Conservation (phyloP, 92 coral and sea anemone genomes). For the Muricea muricata region DNA sequence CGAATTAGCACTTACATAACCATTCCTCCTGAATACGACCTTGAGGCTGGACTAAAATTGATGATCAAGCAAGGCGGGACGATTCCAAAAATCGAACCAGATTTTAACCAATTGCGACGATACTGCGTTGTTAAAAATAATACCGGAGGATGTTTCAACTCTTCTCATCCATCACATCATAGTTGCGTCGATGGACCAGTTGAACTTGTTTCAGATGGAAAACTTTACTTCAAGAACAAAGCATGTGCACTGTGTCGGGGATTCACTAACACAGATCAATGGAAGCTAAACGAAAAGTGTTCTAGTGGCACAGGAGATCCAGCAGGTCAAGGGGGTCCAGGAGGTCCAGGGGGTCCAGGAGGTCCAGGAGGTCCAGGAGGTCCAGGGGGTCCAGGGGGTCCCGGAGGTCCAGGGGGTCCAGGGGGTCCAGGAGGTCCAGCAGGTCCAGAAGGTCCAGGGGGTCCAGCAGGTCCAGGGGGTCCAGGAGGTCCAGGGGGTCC, state of each 20-base stretch:
- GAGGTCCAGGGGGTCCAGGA: not conserved
- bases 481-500: not conserved
- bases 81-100: not conserved
- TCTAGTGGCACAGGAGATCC: not conserved
- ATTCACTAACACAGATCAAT: not conserved
- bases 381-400: not conserved
- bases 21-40: not conserved
- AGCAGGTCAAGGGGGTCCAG: not conserved
- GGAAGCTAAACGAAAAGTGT: not conserved
- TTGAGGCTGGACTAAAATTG: not conserved
- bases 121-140: not conserved
- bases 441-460: not conserved
- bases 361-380: not conserved
- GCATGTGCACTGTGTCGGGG: not conserved
- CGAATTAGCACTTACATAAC: not conserved
- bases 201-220: not conserved
- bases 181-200: not conserved
- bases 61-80: not conserved
- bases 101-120: not conserved
- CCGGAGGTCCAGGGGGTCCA: not conserved
- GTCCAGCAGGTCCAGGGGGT: not conserved
- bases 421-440: not conserved
- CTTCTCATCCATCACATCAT: not conserved
- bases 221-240: constrained; percentile 5
- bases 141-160: not conserved